Percentiles rank a stretch among this genome's conserved stretches.
Evolutionary conservation across 2,797 vertebrate genomes (phyloP).

Genomic region (Fistularia commersonii): DNA sequence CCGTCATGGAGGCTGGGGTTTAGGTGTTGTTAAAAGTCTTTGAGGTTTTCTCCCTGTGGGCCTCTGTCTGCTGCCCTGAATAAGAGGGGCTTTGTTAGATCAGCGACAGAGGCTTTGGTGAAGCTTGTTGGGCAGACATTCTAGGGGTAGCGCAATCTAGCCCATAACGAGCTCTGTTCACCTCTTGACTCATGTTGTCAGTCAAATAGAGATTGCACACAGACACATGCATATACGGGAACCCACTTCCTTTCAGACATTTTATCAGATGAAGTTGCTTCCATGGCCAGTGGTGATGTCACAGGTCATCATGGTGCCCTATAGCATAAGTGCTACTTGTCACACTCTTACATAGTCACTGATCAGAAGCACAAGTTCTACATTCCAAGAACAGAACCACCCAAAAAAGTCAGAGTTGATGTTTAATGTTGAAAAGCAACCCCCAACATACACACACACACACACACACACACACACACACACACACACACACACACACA

Average conservation of each 20-base stretch:
- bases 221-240: slow-evolving; percentile 18
- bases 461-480: too few species aligned
- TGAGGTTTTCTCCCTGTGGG: slow-evolving; percentile 71
- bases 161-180: slow-evolving; percentile 37
- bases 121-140: slow-evolving; percentile 59
- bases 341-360: slow-evolving; percentile 7
- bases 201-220: slow-evolving; percentile 22
- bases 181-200: slow-evolving; percentile 33
- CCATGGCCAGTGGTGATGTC: slow-evolving; percentile 45
- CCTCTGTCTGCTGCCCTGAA: slow-evolving; percentile 67
- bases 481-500: too few species aligned
- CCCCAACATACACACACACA: too few species aligned
- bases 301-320: slow-evolving; percentile 34
- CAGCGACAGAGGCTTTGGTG: slow-evolving; percentile 58
- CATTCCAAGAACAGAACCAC: too few species aligned
- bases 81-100: slow-evolving; percentile 73
- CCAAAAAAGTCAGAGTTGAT: too few species aligned
- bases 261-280: slow-evolving; percentile 22
- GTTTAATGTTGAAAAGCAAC: too few species aligned
- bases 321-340: slow-evolving; percentile 31
- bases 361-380: not conserved
- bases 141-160: slow-evolving; percentile 32
- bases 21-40: slow-evolving; percentile 76
- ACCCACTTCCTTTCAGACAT: slow-evolving; percentile 14
- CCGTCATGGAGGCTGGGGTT: slow-evolving; percentile 65